Percentiles rank a stretch among this genome's conserved stretches.
Evolutionary conservation across 1,140 invertebrate genomes (phyloP).

Genomic region (Zophobas morio): DNA sequence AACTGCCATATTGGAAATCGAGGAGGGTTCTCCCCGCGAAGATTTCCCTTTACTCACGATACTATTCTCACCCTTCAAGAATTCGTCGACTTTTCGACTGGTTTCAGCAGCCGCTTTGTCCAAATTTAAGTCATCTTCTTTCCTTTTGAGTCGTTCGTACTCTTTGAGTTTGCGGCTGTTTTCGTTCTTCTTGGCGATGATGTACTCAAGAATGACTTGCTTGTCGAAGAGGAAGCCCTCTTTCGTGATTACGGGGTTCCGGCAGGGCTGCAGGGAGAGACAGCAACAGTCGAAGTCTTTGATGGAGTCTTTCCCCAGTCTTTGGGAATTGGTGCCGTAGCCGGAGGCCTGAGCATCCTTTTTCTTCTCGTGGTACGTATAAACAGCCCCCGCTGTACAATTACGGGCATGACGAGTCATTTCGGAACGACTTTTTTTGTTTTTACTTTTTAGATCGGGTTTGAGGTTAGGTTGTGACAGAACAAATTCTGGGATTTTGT

Average conservation of each 20-base stretch:
- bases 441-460: no score
- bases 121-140: slow-evolving; percentile 76
- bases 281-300: slow-evolving; percentile 99
- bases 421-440: not conserved
- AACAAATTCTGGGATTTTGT: no score
- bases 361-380: slow-evolving; percentile 98
- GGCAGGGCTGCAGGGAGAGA: slow-evolving; percentile 95
- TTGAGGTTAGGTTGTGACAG: no score
- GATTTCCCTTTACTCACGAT: slow-evolving; percentile 70
- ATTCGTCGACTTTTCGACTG: slow-evolving; percentile 80
- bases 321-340: slow-evolving; percentile 85
- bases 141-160: slow-evolving; percentile 91
- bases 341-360: slow-evolving; percentile 96
- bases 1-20: slow-evolving; percentile 85
- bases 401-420: slow-evolving; percentile 98
- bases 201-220: slow-evolving; percentile 96
- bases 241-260: slow-evolving; percentile 90
- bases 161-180: slow-evolving; percentile 92
- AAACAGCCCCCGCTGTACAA: slow-evolving; percentile 97
- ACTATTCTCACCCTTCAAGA: slow-evolving; percentile 84
- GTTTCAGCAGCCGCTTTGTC: slow-evolving; percentile 80
- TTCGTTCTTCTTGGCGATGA: slow-evolving; percentile 95
- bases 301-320: slow-evolving; percentile 96
- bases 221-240: slow-evolving; percentile 98
- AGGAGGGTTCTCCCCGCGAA: slow-evolving; percentile 61